Conservation (phyloP, 2,888 invertebrate genomes). For the Acanthopleura granulata region DNA sequence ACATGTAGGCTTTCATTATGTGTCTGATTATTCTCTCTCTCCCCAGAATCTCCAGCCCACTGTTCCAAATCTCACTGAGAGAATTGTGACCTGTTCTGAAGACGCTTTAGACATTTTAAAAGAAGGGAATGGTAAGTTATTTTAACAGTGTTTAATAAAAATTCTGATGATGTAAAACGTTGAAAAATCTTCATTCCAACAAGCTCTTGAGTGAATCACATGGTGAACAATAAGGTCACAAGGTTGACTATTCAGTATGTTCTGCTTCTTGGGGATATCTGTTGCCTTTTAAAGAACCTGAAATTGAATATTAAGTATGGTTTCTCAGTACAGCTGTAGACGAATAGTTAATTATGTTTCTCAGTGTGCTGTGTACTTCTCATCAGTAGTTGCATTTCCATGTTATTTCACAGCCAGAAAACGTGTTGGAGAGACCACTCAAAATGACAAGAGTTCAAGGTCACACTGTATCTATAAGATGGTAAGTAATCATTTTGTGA, state of each 20-base stretch:
- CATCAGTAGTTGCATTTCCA: neutral
- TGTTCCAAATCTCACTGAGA: conserved; percentile 74
- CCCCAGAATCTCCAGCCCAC: conserved; percentile 74
- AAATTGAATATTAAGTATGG: no score
- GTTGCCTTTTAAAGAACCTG: no score
- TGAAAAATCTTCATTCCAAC: no score
- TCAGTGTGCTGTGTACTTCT: neutral
- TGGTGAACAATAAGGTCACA: no score
- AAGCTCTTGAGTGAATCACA: no score
- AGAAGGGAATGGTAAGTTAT: conserved; percentile 62
- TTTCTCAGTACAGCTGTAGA: neutral
- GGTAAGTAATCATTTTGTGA: conserved; percentile 73
- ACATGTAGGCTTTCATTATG: neutral
- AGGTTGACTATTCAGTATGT: no score
- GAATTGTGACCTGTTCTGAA: conserved; percentile 42
- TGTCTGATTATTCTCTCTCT: conserved; percentile 18
- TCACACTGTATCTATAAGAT: conserved; percentile 91
- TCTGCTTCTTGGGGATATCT: no score
- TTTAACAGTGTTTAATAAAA: neutral
- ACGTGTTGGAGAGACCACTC: conserved; percentile 84
- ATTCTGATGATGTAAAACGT: no score
- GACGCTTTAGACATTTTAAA: conserved; percentile 71
- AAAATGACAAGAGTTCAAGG: conserved; percentile 90
- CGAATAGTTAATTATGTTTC: no score
- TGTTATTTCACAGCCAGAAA: conserved; percentile 69